Evolutionary conservation across 2,888 invertebrate species (phyloP).

Genomic region (Fabriciana adippe): DNA sequence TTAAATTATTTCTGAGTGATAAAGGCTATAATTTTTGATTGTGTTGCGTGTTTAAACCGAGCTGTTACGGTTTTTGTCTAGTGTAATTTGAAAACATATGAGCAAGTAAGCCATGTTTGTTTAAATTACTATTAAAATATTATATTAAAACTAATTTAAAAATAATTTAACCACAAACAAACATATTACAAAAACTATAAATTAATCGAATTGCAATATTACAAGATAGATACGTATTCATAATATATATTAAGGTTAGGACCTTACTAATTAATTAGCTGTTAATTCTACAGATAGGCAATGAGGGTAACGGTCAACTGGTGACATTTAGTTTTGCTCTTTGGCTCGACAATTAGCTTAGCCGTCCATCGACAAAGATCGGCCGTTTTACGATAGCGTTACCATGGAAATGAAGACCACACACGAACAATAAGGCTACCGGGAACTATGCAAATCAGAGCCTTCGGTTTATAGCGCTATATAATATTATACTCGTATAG

Average conservation of each 20-base stretch:
- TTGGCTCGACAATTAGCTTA: constrained; percentile 70
- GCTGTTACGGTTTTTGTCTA: too few relatives aligned
- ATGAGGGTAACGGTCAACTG: constrained; percentile 53
- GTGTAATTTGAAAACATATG: too few relatives aligned
- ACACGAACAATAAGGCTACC: constrained; percentile 65
- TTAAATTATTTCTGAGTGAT: too few relatives aligned
- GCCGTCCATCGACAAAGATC: constrained; percentile 74
- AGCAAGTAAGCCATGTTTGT: too few relatives aligned
- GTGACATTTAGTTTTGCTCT: constrained; percentile 66
- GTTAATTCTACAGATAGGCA: constrained; percentile 37
- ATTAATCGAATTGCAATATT: neutral
- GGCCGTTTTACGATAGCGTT: constrained; percentile 53
- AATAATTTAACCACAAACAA: too few relatives aligned
- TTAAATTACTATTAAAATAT: too few relatives aligned
- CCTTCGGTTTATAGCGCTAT: constrained; percentile 30
- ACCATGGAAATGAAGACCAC: constrained; percentile 76
- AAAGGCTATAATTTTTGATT: too few relatives aligned
- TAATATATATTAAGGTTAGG: constrained; percentile 23
- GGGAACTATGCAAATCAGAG: constrained; percentile 46
- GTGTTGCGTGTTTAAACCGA: too few relatives aligned
- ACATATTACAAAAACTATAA: neutral
- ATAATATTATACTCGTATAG: constrained; percentile 17
- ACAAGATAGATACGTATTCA: constrained; percentile 7
- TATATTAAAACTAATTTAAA: too few relatives aligned
- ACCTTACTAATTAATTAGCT: constrained; percentile 33